Conservation (phyloP, 2,888 invertebrate genomes). For the Lithophane leautieri region DNA sequence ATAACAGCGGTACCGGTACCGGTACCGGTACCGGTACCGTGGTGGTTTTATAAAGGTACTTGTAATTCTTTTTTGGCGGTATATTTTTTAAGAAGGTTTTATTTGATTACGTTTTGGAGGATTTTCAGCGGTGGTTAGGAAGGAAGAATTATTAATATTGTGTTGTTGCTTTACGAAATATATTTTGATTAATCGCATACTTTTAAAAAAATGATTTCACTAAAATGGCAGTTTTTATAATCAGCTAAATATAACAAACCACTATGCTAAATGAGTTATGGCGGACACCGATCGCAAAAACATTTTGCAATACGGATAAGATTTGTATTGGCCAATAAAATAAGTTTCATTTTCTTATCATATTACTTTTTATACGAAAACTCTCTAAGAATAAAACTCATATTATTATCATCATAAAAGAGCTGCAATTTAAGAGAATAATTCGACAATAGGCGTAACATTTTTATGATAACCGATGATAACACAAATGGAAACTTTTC, state of each 20-base stretch:
- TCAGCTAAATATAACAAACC: neutral
- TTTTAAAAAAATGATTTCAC: neutral
- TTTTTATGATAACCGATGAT: constrained; percentile 51
- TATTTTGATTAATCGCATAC: neutral
- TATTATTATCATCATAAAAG: constrained; percentile 33
- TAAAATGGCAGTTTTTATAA: neutral
- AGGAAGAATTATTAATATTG: neutral
- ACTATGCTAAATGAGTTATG: neutral
- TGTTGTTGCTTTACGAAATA: neutral
- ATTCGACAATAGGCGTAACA: constrained; percentile 30
- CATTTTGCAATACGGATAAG: neutral
- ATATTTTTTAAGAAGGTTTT: constrained; percentile 10
- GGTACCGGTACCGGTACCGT: neutral
- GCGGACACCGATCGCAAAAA: neutral
- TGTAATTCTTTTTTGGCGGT: neutral
- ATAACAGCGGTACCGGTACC: constrained; percentile 40
- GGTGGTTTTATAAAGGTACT: constrained; percentile 23
- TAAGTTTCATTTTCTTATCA: neutral
- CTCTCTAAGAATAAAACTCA: constrained; percentile 32
- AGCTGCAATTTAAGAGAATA: constrained; percentile 12
- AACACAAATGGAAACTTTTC: constrained; percentile 48
- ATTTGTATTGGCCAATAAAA: constrained; percentile 14
- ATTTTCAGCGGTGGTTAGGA: neutral
- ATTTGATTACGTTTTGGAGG: constrained; percentile 28
- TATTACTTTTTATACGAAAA: constrained; percentile 26